Evolutionary conservation across 2,797 vertebrate species (phyloP).

Genomic region (Taenioides sp.): DNA sequence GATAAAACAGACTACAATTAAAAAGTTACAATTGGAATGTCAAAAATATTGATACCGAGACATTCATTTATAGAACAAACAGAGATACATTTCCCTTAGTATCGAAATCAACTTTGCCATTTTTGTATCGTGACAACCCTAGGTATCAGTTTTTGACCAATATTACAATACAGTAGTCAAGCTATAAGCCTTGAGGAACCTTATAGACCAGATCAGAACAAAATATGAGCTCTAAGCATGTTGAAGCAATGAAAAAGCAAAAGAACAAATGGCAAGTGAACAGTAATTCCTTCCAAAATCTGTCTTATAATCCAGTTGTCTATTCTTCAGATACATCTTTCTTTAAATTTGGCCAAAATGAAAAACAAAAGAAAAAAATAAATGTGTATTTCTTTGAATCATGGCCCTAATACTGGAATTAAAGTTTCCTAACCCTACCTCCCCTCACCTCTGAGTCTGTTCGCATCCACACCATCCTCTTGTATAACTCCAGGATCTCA

Average conservation of each 20-base stretch:
- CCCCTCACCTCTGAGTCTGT: neutral
- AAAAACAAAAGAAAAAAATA: neutral
- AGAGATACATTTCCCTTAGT: too few relatives aligned
- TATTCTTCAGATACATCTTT: neutral
- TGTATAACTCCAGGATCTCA: conserved; percentile 26
- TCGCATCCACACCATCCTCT: conserved; percentile 22
- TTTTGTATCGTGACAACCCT: too few relatives aligned
- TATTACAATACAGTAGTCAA: too few relatives aligned
- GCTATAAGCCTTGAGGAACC: too few relatives aligned
- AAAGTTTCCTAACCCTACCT: neutral
- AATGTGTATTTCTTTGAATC: neutral
- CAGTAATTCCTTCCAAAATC: neutral
- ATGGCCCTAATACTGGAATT: neutral
- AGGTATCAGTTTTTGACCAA: too few relatives aligned
- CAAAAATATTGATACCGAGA: too few relatives aligned
- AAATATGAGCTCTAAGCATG: neutral
- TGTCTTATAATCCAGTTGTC: too few relatives aligned
- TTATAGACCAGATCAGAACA: too few relatives aligned
- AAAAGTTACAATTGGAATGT: neutral
- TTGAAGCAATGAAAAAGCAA: neutral
- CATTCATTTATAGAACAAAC: too few relatives aligned
- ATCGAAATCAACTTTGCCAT: too few relatives aligned
- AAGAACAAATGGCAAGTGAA: neutral
- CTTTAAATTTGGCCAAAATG: neutral
- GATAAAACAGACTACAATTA: neutral